A percentile compares a stretch with the other conserved stretches of the same genome.
phyloP scores from a whole-genome alignment of 2,888 invertebrate species.

The Hartigia nigra region DNA sequence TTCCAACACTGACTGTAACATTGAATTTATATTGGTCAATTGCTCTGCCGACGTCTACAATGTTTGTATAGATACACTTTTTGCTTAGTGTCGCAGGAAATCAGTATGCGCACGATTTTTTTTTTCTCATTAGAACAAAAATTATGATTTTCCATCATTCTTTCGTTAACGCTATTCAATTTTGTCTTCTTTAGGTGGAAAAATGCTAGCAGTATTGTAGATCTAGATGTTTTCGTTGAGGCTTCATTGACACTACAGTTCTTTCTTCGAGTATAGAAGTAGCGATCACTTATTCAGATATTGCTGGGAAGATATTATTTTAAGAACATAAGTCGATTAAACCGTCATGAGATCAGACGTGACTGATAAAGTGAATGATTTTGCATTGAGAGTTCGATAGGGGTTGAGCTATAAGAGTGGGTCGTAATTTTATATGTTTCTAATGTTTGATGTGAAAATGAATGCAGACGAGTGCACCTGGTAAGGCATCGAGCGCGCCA shows the following conservation, averaged over 20 bases:
- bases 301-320: not conserved
- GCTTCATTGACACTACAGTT: not conserved
- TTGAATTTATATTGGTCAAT: not conserved
- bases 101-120: too few species aligned
- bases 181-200: not conserved
- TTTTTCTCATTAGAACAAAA: too few species aligned
- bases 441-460: not conserved
- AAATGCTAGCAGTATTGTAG: not conserved
- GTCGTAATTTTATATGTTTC: not conserved
- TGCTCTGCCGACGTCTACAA: not conserved
- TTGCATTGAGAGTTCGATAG: not conserved
- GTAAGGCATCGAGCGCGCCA: conserved; percentile 57
- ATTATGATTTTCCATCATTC: not conserved
- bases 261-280: not conserved
- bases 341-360: not conserved
- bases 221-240: not conserved
- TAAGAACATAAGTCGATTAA: not conserved
- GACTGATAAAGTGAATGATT: not conserved
- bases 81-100: too few species aligned
- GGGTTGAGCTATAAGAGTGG: not conserved
- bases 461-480: conserved; percentile 60
- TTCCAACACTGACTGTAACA: not conserved
- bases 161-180: not conserved
- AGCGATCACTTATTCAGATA: not conserved
- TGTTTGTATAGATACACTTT: too few species aligned